These are phyloP conservation scores for Notothenia coriiceps DNA, from an alignment of 2,113 vertebrate species.

Conservation along the genomic window DNA sequence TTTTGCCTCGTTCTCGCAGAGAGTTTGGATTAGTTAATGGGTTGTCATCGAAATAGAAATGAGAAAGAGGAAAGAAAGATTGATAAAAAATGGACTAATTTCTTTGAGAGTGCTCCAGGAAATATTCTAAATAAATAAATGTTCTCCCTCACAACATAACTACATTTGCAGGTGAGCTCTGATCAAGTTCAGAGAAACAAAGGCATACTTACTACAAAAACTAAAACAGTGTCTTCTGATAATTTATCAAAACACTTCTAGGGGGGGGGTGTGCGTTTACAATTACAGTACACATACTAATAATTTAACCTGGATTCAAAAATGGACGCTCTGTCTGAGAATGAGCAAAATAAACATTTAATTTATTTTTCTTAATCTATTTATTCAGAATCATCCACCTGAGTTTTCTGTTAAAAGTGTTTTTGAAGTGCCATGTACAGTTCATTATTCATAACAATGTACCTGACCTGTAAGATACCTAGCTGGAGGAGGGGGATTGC, in stretches of 20 bases:
- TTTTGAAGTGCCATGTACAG: constrained; percentile 72
- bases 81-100: constrained; percentile 22
- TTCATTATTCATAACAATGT: constrained; percentile 55
- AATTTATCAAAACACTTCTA: background rate
- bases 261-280: background rate
- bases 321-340: constrained; percentile 23
- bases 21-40: constrained; percentile 61
- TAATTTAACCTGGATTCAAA: background rate
- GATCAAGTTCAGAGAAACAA: constrained; percentile 13
- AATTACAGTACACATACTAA: constrained; percentile 5
- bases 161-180: background rate
- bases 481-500: constrained; percentile 30
- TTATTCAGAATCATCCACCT: constrained; percentile 60
- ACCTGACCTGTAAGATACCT: constrained; percentile 64
- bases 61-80: constrained; percentile 14
- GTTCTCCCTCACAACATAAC: too few species aligned
- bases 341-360: constrained; percentile 30
- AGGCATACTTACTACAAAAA: background rate
- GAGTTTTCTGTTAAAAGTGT: constrained; percentile 49
- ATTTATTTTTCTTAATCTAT: constrained; percentile 76
- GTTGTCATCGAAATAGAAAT: constrained; percentile 4
- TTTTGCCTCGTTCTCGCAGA: constrained; percentile 45
- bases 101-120: constrained; percentile 27
- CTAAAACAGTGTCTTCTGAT: background rate
- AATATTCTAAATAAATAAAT: constrained; percentile 5